Base-by-base conservation (phyloP, 2,797 vertebrate genomes). In the Cheirogaleus major region DNA sequence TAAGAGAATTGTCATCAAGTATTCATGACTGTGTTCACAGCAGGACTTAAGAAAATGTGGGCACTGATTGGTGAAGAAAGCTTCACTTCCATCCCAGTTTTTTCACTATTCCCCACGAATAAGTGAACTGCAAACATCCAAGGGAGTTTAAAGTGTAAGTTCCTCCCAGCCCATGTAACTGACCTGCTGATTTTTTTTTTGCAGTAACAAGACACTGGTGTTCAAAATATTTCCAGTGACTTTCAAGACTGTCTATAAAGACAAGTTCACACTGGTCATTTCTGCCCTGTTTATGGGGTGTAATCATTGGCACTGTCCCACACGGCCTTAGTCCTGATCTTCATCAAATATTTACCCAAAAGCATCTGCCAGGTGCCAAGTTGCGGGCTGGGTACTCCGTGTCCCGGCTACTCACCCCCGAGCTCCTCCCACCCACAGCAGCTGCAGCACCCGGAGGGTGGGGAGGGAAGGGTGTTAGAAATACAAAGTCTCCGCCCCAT, bases 401-500 rank as follows among this genome's bases (percentile, higher is more conserved):
- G 59, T 20, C 45, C 65, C 50, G 22, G 1, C 55, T 17, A 10
- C 48, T 61, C 32, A 25, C 10, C 30, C 9, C 25, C 0, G 4
- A 15, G 69, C 18, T 2, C 25, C 13, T 9, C 43, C 30, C 43
- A 23, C 5, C 41, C 61, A 4, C 17, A 61, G 55, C 57, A 38
- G 45, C 35, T 3, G 1, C 23, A 17, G 12, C 18, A 9, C 67
- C 48, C 2, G 52, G 10, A 45, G 45, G 45, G 11, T 2, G 11
- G 45, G 45, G 45, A 48, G 45, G 2, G 45, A 4, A 38, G 38
- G 50, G 20, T 14, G 5, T 41, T 35, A 52, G 43, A 63, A 38
- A 23, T 0, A 6, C 12, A 23, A 35, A 32, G 4, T 70, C 7
- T 2, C 30, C 43, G 48, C 25, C 5, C 5, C 35, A 11, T 18